phyloP scores from a whole-genome alignment of 2,888 invertebrate genomes.

The Megamerina dolium region DNA sequence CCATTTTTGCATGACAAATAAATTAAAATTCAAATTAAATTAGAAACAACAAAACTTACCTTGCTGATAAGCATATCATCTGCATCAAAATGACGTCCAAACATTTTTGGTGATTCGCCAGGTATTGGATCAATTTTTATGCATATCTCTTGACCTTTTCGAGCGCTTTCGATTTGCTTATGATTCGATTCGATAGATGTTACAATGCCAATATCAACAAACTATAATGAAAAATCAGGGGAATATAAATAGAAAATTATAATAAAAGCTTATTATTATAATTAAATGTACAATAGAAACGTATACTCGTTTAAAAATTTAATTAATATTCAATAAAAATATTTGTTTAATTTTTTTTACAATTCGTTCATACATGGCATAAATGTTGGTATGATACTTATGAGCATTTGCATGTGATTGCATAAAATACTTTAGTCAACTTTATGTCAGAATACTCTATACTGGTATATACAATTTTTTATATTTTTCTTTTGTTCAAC shows the following conservation, averaged over 20 bases:
- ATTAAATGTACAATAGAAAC: background rate
- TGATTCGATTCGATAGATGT: constrained; percentile 95
- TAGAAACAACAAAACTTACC: constrained; percentile 53
- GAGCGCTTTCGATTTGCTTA: constrained; percentile 87
- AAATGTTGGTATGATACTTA: too few relatives aligned
- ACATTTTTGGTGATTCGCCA: constrained; percentile 99
- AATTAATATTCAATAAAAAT: background rate
- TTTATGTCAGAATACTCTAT: too few relatives aligned
- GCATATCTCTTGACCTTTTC: constrained; percentile 93
- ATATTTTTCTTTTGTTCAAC: too few relatives aligned
- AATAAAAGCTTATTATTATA: background rate
- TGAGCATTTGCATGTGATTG: too few relatives aligned
- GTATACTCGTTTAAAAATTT: background rate
- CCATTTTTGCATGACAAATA: too few relatives aligned
- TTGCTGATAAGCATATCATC: constrained; percentile 93
- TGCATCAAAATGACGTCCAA: constrained; percentile 96
- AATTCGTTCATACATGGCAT: too few relatives aligned
- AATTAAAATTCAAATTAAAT: background rate
- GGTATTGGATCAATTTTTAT: constrained; percentile 95
- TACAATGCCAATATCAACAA: constrained; percentile 88
- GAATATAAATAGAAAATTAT: constrained; percentile 6
- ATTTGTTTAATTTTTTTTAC: background rate
- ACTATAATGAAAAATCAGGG: constrained; percentile 59
- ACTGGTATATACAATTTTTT: too few relatives aligned
- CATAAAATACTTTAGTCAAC: too few relatives aligned